Evolutionary conservation across 2,888 invertebrate species (phyloP).

Genomic region (Trachelus tabidus): DNA sequence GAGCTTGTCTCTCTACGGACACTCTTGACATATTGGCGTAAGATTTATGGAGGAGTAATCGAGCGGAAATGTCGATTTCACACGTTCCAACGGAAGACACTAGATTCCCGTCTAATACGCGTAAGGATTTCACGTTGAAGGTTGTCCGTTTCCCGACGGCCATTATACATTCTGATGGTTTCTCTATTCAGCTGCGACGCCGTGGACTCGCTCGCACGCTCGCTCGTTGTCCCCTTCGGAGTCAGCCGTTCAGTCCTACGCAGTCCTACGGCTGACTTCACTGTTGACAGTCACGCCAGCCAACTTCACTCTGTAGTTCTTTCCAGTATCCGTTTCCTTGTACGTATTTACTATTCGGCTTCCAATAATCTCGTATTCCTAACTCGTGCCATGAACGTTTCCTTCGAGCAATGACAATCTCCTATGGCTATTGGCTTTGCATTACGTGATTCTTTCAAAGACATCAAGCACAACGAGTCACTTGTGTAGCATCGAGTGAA

Average conservation of each 20-base stretch:
- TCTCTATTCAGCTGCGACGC: not conserved
- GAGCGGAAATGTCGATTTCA: not conserved
- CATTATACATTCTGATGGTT: not conserved
- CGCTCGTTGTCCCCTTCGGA: not conserved
- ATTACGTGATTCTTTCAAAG: not conserved
- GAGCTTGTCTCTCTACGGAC: not conserved
- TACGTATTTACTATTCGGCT: not conserved
- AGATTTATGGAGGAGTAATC: not conserved
- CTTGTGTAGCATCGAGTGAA: not conserved
- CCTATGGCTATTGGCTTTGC: not conserved
- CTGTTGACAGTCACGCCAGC: not conserved
- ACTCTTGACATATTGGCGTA: not conserved
- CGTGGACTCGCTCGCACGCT: not conserved
- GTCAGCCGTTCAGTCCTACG: not conserved
- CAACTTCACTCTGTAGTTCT: not conserved
- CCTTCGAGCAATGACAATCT: slow-evolving; percentile 36
- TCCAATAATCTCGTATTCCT: slow-evolving; percentile 31
- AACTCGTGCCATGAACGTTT: slow-evolving; percentile 33
- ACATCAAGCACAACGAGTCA: not conserved
- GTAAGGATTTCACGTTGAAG: not conserved
- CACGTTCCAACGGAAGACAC: not conserved
- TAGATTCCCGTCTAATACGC: not conserved
- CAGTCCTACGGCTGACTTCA: not conserved
- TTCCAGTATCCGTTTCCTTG: not conserved
- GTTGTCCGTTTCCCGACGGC: not conserved